Percentiles rank a stretch among this genome's conserved stretches.
Conservation (phyloP, 2,888 invertebrate genomes). For the Listrodromus nycthemerus region DNA sequence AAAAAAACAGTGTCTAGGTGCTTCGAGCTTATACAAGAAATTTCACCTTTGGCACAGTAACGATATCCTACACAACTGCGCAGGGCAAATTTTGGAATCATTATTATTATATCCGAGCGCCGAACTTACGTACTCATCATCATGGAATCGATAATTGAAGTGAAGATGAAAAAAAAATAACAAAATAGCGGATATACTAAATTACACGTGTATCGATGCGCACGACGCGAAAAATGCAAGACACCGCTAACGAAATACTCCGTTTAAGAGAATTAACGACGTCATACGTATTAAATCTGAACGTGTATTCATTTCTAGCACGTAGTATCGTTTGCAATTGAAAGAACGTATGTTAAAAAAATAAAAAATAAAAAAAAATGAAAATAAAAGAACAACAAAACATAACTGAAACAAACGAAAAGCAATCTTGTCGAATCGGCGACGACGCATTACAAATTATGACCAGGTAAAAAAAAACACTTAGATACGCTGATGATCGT, state of each 20-base stretch:
- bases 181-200: constrained; percentile 37
- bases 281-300: constrained; percentile 66
- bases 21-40: constrained; percentile 30
- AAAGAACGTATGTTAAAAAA: constrained; percentile 40
- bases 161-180: constrained; percentile 15
- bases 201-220: constrained; percentile 47
- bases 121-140: neutral
- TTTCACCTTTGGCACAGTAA: constrained; percentile 64
- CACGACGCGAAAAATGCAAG: constrained; percentile 21
- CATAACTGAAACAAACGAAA: constrained; percentile 48
- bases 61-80: constrained; percentile 50
- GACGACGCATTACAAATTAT: constrained; percentile 49
- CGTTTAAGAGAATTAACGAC: constrained; percentile 57
- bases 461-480: constrained; percentile 45
- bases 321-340: constrained; percentile 41
- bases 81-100: constrained; percentile 16
- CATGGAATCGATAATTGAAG: constrained; percentile 1
- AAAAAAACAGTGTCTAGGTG: constrained; percentile 17
- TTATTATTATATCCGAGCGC: constrained; percentile 34
- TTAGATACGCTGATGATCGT: constrained; percentile 36
- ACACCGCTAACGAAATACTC: constrained; percentile 38
- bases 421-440: constrained; percentile 64
- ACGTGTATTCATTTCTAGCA: constrained; percentile 48
- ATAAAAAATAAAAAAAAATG: constrained; percentile 7
- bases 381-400: constrained; percentile 28